A percentile compares a stretch with the other conserved stretches of the same genome.
phyloP scores from a whole-genome alignment of 2,113 vertebrate genomes.

The Pachypanchax playfairii region DNA sequence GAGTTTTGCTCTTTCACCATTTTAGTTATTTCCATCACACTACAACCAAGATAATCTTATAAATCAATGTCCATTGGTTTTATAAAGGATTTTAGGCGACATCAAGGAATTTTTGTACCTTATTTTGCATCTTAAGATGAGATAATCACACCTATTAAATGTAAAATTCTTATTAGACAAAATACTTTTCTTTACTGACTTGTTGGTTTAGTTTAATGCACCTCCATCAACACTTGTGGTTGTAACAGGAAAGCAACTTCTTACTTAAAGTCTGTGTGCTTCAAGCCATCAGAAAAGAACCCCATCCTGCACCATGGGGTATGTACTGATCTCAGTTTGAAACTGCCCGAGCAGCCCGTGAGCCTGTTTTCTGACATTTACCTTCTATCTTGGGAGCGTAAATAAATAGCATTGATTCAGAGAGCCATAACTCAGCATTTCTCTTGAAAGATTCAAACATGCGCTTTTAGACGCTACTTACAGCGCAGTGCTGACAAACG shows the following conservation, averaged over 20 bases:
- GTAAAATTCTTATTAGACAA: too few relatives aligned
- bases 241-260: conserved; percentile 29
- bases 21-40: not conserved
- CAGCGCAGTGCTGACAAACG: conserved; percentile 58
- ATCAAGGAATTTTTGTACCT: not conserved
- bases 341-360: conserved; percentile 53
- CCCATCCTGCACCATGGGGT: not conserved
- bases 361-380: conserved; percentile 58
- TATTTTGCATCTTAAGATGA: not conserved
- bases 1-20: conserved; percentile 11
- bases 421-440: conserved; percentile 42
- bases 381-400: conserved; percentile 50
- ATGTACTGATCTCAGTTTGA: conserved; percentile 52
- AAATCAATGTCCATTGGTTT: conserved; percentile 12
- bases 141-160: not conserved
- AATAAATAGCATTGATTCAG: conserved; percentile 62
- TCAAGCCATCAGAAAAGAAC: conserved; percentile 10
- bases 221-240: not conserved
- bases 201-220: conserved; percentile 1
- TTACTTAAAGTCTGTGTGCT: conserved; percentile 31
- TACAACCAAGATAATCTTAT: not conserved
- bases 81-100: not conserved
- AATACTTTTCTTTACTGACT: too few relatives aligned
- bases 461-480: conserved; percentile 67
- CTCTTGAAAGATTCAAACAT: conserved; percentile 43